Conservation (phyloP, 2,888 invertebrate genomes). For the Taphrorychus bicolor region DNA sequence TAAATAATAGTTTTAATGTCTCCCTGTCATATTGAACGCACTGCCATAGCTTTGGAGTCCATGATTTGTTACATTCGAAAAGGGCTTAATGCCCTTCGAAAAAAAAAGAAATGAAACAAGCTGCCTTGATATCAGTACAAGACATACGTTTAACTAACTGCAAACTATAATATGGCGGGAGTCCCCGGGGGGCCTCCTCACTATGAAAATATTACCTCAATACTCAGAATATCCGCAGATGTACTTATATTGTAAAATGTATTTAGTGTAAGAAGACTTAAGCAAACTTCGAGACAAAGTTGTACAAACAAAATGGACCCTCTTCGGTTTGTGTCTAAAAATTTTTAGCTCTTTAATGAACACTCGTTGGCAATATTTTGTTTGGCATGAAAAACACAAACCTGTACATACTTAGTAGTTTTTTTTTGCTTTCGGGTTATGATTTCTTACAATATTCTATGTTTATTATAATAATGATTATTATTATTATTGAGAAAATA, state of each 20-base stretch:
- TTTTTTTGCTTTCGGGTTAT: slow-evolving; percentile 37
- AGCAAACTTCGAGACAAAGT: slow-evolving; percentile 24
- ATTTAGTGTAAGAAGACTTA: slow-evolving; percentile 56
- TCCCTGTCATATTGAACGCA: slow-evolving; percentile 1
- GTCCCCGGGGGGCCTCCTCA: slow-evolving; percentile 22
- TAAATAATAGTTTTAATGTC: neutral
- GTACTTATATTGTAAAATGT: slow-evolving; percentile 62
- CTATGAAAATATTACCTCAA: slow-evolving; percentile 60
- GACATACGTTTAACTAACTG: slow-evolving; percentile 45
- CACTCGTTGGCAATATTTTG: neutral
- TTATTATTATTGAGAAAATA: neutral
- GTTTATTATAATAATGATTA: neutral
- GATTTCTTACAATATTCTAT: slow-evolving; percentile 8
- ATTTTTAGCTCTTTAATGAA: neutral
- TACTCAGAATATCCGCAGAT: slow-evolving; percentile 61
- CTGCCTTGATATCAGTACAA: slow-evolving; percentile 62
- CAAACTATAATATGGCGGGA: slow-evolving; percentile 29
- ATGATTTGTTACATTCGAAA: neutral
- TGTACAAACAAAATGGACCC: slow-evolving; percentile 32
- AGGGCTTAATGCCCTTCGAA: slow-evolving; percentile 2
- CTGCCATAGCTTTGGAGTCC: slow-evolving; percentile 1
- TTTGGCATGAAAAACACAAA: slow-evolving; percentile 8
- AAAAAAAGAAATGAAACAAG: slow-evolving; percentile 54
- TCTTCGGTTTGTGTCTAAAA: slow-evolving; percentile 12
- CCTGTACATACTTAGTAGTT: slow-evolving; percentile 37